Base-by-base conservation (phyloP, 2,113 vertebrate genomes). In the Choloepus hoffmanni region DNA sequence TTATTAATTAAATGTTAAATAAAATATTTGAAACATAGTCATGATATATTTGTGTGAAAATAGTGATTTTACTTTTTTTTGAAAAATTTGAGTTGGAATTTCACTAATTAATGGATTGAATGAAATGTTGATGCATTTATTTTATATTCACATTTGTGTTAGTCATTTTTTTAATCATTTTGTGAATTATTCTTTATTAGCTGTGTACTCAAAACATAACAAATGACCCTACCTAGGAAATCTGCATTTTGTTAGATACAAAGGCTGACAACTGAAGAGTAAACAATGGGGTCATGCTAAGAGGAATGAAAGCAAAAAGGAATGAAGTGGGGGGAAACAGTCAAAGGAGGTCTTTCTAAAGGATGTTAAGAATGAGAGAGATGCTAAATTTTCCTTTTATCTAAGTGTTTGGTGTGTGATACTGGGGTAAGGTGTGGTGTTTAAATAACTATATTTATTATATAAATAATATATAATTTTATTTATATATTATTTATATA, bases 371-470 rank as follows among this genome's bases (percentile, higher is more conserved):
- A 10, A 26, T 40, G 48, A 11, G 48, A 82, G 10, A 55, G 6
- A 60, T 43, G n/a, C 8, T n/a, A 12, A 24, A 79, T 36, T 58
- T 5, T 40, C 10, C 21, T 50, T 26, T 21, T 36, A 14, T 30
- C 26, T 21, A 23, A 33, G 13, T 7, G 26, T 50, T 76, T 67
- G 0, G 2, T 58, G 4, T 30, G 3, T 13, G 23, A 1, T 5
- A 82, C 36, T 58, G 11, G 7, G 33, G 3, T 65, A 45, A 18
- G 0, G 1, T 18, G 30, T 7, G 16, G 3, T 13, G 0, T 4
- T 79, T 63, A 63, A n/a, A 50, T 30, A 33, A 63, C 10, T 26
- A 40, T 36, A 5, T 30, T 15, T 36, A 36, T 36, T 36, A 36
- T 36, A 36, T 36, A 36, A 36, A 36, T 36, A 36, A 36, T 36